Base-by-base conservation (phyloP, 2,113 vertebrate species). In the Gila orcuttii region DNA sequence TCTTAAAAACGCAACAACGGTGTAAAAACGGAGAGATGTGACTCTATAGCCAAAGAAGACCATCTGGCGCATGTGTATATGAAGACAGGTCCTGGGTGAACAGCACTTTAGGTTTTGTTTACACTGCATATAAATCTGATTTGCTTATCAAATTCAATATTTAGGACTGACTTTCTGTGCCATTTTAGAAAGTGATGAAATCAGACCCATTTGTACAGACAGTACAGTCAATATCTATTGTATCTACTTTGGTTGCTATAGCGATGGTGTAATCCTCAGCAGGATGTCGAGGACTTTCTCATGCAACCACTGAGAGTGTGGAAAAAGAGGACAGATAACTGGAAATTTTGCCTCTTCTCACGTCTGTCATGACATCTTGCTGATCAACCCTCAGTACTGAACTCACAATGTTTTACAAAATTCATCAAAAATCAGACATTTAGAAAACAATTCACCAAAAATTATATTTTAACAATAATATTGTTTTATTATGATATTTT, bases 241-340 rank as follows among this genome's bases (percentile, higher is more conserved):
- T 42, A 42, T 71, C 68, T 71, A 5, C 33, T 71, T 42, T 71
- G 33, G 68, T 71, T 23, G 68, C 33, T 39, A 69, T 39, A 71
- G 19, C 21, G 19, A 71, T 71, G 68, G 39, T 71, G 68, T 42
- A 71, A 71, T 71, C 33, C 10, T 39, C 33, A 71, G 33, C 33
- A 71, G 68, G 33, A 39, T 42, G 9, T 42, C 68, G 39, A 71
- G 33, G 68, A 71, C 66, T 68, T 68, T 68, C 15, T 69, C 66
- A 69, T 69, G 66, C 66, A 69, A 39, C 33, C 39, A 71, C 33
- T 4, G 68, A 69, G 33, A 71, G 68, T 39, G 19, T 23, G 9
- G 9, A 71, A 36, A 69, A 33, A 69, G 31, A 36, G 17, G 17
- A 21, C 19, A 11, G 19, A 71, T 12, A 42, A 39, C 68, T 39